A percentile compares a stretch with the other conserved stretches of the same genome.
phyloP scores from a whole-genome alignment of 2,888 invertebrate species.

The Conops quadrifasciatus region DNA sequence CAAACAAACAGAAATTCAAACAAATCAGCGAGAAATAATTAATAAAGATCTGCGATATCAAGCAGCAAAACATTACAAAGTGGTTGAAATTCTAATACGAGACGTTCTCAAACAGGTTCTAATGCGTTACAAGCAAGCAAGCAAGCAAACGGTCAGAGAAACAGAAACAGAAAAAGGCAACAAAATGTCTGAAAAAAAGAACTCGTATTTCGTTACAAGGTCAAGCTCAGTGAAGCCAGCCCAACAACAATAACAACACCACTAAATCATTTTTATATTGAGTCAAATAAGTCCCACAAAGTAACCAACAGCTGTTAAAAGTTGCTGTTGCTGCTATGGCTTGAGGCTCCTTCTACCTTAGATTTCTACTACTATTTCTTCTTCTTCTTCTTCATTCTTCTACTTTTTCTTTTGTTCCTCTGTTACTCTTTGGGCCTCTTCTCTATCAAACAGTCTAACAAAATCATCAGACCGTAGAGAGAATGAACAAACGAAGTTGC shows the following conservation, averaged over 20 bases:
- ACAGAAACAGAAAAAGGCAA: background rate
- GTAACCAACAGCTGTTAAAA: background rate
- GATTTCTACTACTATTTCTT: background rate
- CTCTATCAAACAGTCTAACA: background rate
- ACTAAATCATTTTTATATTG: background rate
- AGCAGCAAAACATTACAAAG: background rate
- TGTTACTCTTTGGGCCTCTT: background rate
- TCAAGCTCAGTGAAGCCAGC: slow-evolving; percentile 44
- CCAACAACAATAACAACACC: background rate
- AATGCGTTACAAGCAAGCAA: background rate
- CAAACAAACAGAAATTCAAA: background rate
- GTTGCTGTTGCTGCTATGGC: background rate
- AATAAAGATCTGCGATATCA: background rate
- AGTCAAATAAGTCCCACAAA: background rate
- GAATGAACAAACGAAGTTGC: background rate
- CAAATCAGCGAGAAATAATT: background rate
- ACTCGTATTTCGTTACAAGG: slow-evolving; percentile 45
- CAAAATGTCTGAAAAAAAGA: background rate
- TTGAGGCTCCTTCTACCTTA: background rate
- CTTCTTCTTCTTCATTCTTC: too few species aligned
- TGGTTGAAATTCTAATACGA: background rate
- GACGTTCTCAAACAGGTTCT: too few species aligned
- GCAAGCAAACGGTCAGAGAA: background rate
- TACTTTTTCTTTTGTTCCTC: too few species aligned
- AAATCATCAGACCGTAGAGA: background rate